Evolutionary conservation across 2,888 invertebrate species (phyloP), one percentile per base, ranked within the genome.

Genomic region (Clusia tigrina): DNA sequence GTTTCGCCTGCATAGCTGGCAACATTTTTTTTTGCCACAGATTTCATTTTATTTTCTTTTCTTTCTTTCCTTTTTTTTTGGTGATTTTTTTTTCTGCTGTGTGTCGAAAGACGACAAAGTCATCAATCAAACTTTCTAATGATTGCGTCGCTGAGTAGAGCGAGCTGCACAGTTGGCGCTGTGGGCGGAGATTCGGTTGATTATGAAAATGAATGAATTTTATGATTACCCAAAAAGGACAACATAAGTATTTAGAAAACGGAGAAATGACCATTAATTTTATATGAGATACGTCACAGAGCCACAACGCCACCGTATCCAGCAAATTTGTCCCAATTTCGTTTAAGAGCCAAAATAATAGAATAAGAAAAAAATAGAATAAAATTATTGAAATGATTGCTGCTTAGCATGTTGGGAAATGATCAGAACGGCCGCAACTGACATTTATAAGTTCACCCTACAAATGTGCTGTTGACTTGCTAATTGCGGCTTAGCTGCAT

Each of bases 51-150:
- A n/a, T 71, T 74, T 74, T 60, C 22, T 64, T 61, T 60, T 66
- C 58, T 62, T 66, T 32, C 38, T 32, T 55, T 32, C 26, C 26
- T 23, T 38, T 55, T n/a, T n/a, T n/a, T 55, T 38, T 15, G 15
- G 9, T 55, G 15, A 38, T 22, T 54, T 26, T 26, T 26, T 26
- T 23, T 26, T 54, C 1, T 26, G n/a, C n/a, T n/a, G n/a, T n/a
- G 18, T 25, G 38, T 22, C 54, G 18, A 26, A 12, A 17, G 24
- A 26, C 32, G 51, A 24, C 9, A 17, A 57, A 55, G 66, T 76
- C 76, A 74, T 74, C 74, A 74, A 74, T 74, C 74, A 74, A 67
- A 64, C 73, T 74, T 61, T 76, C 68, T 70, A 74, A 73, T 76
- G 74, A 67, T 74, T 76, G 52, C 67, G 69, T 18, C 5, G 15